A percentile compares a stretch with the other conserved stretches of the same genome.
phyloP scores from a whole-genome alignment of 1,140 invertebrate species.

The Phymorhynchus buccinoides region DNA sequence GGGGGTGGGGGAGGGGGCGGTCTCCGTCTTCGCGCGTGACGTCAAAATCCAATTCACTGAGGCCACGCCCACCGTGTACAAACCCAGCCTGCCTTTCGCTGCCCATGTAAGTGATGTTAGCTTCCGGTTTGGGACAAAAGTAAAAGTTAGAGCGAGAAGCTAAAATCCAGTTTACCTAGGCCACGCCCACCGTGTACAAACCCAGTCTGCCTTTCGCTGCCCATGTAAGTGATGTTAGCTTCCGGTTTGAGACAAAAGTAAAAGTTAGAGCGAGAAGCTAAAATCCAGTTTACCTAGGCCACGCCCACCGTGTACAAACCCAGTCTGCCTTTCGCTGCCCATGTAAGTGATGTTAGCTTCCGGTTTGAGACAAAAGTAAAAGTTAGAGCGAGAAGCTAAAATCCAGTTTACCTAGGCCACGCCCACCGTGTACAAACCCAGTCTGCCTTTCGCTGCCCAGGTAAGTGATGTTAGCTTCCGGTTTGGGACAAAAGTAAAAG shows the following conservation, averaged over 20 bases:
- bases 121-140: too few relatives aligned
- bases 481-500: too few relatives aligned
- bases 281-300: slow-evolving; percentile 20
- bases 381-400: slow-evolving; percentile 15
- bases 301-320: slow-evolving; percentile 15
- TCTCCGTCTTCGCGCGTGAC: not conserved
- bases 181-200: slow-evolving; percentile 1
- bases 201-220: slow-evolving; percentile 27
- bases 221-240: too few relatives aligned
- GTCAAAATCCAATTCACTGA: slow-evolving; percentile 30
- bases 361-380: too few relatives aligned
- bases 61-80: slow-evolving; percentile 5
- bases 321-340: slow-evolving; percentile 22
- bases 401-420: slow-evolving; percentile 24
- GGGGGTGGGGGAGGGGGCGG: not conserved
- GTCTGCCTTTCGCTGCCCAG: slow-evolving; percentile 20
- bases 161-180: slow-evolving; percentile 23
- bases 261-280: slow-evolving; percentile 13
- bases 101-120: slow-evolving; percentile 29
- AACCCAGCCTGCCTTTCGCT: slow-evolving; percentile 22
- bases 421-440: slow-evolving; percentile 3
- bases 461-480: too few relatives aligned
- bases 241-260: too few relatives aligned
- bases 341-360: too few relatives aligned
- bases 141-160: slow-evolving; percentile 13